Percentiles rank a stretch among this genome's conserved stretches.
Conservation (phyloP, 2,797 vertebrate genomes). For the Premnoplex brunnescens region DNA sequence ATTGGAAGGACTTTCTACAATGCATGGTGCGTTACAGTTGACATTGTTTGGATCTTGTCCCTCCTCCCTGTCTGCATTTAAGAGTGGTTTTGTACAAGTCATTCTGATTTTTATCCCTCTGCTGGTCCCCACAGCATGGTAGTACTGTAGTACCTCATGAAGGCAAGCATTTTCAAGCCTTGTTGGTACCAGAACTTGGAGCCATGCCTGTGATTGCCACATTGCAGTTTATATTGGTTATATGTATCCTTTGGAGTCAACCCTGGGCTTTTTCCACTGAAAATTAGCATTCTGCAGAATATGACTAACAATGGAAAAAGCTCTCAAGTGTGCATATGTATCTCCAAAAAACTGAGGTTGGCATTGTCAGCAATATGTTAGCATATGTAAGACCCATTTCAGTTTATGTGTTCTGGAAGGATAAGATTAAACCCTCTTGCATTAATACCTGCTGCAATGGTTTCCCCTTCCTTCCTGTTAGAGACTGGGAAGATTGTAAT, state of each 20-base stretch:
- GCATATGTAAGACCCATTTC: not conserved
- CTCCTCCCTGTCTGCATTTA: not conserved
- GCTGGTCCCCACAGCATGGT: not conserved
- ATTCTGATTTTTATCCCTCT: not conserved
- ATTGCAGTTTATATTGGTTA: not conserved
- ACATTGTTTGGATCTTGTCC: not conserved
- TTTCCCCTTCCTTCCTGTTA: not conserved
- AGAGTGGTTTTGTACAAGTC: not conserved
- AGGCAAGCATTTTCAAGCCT: not conserved
- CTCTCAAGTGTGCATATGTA: not conserved
- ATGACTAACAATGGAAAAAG: not conserved
- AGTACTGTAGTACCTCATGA: not conserved
- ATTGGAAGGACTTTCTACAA: not conserved
- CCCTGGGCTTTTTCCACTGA: not conserved
- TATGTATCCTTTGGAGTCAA: not conserved
- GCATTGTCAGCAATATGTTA: not conserved
- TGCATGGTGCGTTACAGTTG: not conserved
- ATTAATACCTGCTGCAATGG: not conserved
- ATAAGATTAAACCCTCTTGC: not conserved
- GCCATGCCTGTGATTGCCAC: not conserved
- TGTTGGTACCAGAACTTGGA: not conserved
- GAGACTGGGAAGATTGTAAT: not conserved
- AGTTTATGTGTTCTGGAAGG: not conserved
- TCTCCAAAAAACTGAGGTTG: not conserved
- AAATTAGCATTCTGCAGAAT: not conserved